phyloP scores from a whole-genome alignment of 1,140 invertebrate species.

The Drosophila ercepeae region DNA sequence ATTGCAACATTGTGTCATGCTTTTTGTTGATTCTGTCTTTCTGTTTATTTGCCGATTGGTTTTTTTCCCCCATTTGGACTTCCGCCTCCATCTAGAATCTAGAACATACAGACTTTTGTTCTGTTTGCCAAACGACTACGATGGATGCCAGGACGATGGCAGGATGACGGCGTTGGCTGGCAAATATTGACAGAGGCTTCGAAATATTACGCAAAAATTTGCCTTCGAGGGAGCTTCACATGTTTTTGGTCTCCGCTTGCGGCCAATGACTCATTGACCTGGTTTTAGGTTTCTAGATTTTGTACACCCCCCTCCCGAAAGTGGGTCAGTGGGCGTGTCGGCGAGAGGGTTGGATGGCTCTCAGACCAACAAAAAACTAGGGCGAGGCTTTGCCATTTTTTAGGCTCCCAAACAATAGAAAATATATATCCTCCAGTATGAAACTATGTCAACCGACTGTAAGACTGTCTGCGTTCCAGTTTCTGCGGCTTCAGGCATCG shows the following conservation, averaged over 20 bases:
- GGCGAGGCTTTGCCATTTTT: slow-evolving; percentile 28
- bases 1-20: slow-evolving; percentile 77
- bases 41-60: slow-evolving; percentile 71
- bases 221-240: slow-evolving; percentile 37
- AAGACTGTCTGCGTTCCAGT: slow-evolving; percentile 27
- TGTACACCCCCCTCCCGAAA: slow-evolving; percentile 35
- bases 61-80: slow-evolving; percentile 32
- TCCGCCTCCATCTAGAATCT: background rate
- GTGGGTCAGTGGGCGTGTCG: slow-evolving; percentile 65
- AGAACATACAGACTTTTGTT: slow-evolving; percentile 28
- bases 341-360: slow-evolving; percentile 10
- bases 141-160: slow-evolving; percentile 4
- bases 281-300: slow-evolving; percentile 44
- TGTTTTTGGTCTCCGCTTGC: slow-evolving; percentile 17
- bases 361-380: slow-evolving; percentile 65
- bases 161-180: slow-evolving; percentile 47
- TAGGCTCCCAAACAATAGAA: slow-evolving; percentile 32
- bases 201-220: slow-evolving; percentile 74
- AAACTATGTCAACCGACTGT: slow-evolving; percentile 30
- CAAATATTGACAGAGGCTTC: slow-evolving; percentile 81
- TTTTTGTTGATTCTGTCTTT: slow-evolving; percentile 72
- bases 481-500: background rate
- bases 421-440: slow-evolving; percentile 22
- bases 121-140: slow-evolving; percentile 40
- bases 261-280: slow-evolving; percentile 79